phyloP scores from a whole-genome alignment of 2,888 invertebrate species.

The Clunio marinus region DNA sequence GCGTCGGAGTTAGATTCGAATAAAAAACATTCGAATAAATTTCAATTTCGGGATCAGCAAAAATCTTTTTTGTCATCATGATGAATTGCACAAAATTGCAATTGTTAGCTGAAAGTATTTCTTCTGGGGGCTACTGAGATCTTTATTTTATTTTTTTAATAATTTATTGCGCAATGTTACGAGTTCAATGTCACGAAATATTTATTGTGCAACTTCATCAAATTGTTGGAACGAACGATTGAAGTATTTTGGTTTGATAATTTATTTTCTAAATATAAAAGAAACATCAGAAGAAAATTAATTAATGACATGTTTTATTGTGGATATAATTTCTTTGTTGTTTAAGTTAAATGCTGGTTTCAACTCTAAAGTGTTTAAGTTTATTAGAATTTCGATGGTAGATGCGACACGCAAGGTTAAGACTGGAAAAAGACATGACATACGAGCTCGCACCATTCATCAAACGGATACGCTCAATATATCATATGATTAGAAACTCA shows the following conservation, averaged over 20 bases:
- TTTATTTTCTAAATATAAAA: no score
- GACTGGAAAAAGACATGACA: no score
- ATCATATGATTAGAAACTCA: slow-evolving; percentile 16
- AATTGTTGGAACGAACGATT: no score
- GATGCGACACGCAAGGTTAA: no score
- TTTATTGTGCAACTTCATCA: no score
- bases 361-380: not conserved
- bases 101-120: slow-evolving; percentile 26
- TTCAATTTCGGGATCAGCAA: slow-evolving; percentile 30
- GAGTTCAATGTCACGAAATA: slow-evolving; percentile 20
- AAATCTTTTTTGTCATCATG: not conserved
- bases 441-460: not conserved
- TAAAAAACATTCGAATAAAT: slow-evolving; percentile 22
- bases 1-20: not conserved
- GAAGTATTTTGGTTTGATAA: no score
- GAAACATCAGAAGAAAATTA: no score
- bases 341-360: slow-evolving; percentile 10
- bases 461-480: slow-evolving; percentile 23
- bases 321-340: no score
- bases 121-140: no score
- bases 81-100: slow-evolving; percentile 25
- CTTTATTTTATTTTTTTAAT: not conserved
- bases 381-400: not conserved
- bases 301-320: no score
- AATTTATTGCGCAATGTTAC: slow-evolving; percentile 15